phyloP scores from a whole-genome alignment of 2,888 invertebrate genomes.

The Pollenia griseotomentosa region DNA sequence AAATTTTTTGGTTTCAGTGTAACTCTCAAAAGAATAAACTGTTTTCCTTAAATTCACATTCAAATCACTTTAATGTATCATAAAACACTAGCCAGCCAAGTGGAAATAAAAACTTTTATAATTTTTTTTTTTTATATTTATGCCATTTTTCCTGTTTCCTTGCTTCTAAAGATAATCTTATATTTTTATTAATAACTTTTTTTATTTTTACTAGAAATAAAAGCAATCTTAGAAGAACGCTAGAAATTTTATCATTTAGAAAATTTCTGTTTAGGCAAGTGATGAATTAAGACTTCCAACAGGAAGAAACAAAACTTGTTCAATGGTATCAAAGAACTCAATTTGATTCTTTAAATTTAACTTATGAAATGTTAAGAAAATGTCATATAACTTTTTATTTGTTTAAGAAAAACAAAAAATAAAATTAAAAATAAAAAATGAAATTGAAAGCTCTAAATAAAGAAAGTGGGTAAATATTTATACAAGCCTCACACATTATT shows the following conservation, averaged over 20 bases:
- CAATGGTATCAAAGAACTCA: neutral
- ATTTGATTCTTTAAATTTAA: slow-evolving; percentile 17
- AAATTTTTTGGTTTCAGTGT: too few species aligned
- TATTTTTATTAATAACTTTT: neutral
- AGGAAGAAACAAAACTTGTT: neutral
- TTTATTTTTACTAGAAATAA: neutral
- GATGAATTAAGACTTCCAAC: slow-evolving; percentile 30
- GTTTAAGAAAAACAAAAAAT: neutral
- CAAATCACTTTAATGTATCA: neutral
- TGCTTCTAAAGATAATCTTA: neutral
- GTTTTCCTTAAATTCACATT: too few species aligned
- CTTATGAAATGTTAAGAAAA: neutral
- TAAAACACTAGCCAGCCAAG: neutral
- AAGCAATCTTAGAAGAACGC: too few species aligned
- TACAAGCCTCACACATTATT: slow-evolving; percentile 65
- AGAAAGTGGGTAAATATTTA: neutral
- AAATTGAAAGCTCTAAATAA: neutral
- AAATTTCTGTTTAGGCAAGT: slow-evolving; percentile 19
- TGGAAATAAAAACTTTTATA: neutral
- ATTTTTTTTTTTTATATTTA: neutral
- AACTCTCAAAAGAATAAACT: too few species aligned
- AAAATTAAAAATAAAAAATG: neutral
- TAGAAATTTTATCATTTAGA: slow-evolving; percentile 28
- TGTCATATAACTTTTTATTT: neutral
- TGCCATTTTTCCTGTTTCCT: neutral